Evolutionary conservation across 2,797 vertebrate species (phyloP).

Genomic region (Scomberomorus guttatus): DNA sequence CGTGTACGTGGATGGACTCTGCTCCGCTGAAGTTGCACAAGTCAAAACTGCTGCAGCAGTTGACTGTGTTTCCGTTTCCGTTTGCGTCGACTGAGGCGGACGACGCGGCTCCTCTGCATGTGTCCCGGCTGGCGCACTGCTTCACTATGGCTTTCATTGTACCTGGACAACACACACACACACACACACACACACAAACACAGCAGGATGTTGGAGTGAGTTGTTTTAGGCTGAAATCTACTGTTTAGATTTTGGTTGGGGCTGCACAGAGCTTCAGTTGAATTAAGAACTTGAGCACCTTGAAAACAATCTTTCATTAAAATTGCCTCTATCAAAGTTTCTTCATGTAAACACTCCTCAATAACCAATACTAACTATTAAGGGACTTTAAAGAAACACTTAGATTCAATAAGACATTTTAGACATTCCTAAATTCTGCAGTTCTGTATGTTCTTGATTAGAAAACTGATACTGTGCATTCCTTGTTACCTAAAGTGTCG

Average conservation of each 20-base stretch:
- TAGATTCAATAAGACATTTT: background rate
- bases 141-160: constrained; percentile 66
- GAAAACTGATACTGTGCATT: background rate
- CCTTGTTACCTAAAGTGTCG: constrained; percentile 69
- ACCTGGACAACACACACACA: constrained; percentile 60
- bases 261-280: background rate
- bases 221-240: background rate
- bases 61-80: constrained; percentile 71
- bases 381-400: background rate
- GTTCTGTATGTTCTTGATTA: background rate
- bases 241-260: background rate
- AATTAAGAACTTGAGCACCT: background rate
- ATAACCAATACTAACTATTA: background rate
- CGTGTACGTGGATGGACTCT: constrained; percentile 30
- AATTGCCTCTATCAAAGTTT: background rate
- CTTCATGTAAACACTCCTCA: background rate
- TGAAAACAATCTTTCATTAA: background rate
- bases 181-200: constrained; percentile 1
- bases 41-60: constrained; percentile 76
- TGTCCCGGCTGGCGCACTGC: constrained; percentile 65
- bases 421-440: background rate
- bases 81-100: constrained; percentile 29
- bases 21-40: constrained; percentile 78
- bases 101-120: constrained; percentile 56
- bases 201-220: background rate